Evolutionary conservation across 2,797 vertebrate species (phyloP).

Genomic region (Oreochromis mossambicus): DNA sequence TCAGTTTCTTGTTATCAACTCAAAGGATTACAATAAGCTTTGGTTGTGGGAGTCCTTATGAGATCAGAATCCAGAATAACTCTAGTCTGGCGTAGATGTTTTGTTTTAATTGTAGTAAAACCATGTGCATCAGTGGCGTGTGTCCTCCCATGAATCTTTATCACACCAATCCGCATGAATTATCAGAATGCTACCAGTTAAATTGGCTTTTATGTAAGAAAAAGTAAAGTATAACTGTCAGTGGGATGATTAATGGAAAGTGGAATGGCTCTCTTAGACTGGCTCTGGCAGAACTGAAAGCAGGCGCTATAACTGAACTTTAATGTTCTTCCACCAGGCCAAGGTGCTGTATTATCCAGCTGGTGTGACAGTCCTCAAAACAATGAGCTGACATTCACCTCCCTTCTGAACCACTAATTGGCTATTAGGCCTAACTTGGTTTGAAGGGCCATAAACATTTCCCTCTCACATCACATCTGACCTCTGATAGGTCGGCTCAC

Average conservation of each 20-base stretch:
- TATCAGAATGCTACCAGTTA: not conserved
- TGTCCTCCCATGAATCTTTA: not conserved
- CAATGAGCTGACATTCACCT: slow-evolving; percentile 52
- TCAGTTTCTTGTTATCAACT: not conserved
- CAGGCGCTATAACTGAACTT: not conserved
- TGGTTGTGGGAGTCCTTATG: not conserved
- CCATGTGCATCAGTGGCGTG: not conserved
- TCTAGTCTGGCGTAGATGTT: not conserved
- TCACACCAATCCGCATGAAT: not conserved
- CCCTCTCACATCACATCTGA: slow-evolving; percentile 20
- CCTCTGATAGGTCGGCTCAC: slow-evolving; percentile 34
- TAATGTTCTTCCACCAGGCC: not conserved
- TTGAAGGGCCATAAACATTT: slow-evolving; percentile 28
- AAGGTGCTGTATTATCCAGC: slow-evolving; percentile 26
- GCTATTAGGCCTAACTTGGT: slow-evolving; percentile 49
- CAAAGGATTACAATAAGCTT: not conserved
- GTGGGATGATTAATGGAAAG: not conserved
- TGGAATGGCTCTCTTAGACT: not conserved
- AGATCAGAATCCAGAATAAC: not conserved
- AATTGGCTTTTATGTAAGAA: not conserved
- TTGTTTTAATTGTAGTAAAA: not conserved
- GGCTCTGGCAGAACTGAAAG: not conserved
- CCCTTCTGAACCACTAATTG: slow-evolving; percentile 54
- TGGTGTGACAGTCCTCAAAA: slow-evolving; percentile 49
- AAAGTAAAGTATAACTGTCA: not conserved